Conservation (phyloP, 2,797 vertebrate species). For the Phataginus tetradactyla region DNA sequence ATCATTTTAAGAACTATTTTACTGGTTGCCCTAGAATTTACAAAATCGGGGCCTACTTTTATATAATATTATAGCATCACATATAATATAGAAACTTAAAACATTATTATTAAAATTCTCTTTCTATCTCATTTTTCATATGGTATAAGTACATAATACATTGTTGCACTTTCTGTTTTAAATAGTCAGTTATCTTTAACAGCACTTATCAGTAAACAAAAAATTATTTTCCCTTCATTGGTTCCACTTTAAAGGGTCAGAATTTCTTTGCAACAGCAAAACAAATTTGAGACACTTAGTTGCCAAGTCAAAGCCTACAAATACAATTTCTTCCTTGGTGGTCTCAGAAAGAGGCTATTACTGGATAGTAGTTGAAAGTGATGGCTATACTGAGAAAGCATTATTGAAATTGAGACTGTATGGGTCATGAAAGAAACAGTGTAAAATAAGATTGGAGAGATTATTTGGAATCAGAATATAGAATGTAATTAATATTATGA, state of each 20-base stretch:
- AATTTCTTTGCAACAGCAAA: not conserved
- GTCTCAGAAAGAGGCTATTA: not conserved
- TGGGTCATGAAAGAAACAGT: not conserved
- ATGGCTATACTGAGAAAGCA: not conserved
- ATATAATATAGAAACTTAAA: not conserved
- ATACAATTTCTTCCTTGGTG: not conserved
- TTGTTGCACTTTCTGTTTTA: not conserved
- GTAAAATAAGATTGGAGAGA: not conserved
- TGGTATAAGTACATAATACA: not conserved
- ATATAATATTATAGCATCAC: not conserved
- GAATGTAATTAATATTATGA: not conserved
- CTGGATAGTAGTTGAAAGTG: not conserved
- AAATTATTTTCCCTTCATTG: not conserved
- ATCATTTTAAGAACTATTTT: not conserved
- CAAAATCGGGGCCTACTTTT: not conserved
- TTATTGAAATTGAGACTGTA: not conserved
- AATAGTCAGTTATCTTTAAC: not conserved
- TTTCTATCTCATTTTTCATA: not conserved
- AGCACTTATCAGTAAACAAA: not conserved
- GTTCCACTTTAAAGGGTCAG: not conserved
- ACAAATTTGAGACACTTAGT: not conserved
- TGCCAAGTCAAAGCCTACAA: not conserved
- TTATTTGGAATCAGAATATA: conserved; percentile 25
- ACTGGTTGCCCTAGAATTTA: not conserved
- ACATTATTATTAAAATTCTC: not conserved